Base-by-base conservation (phyloP, 2,888 invertebrate species). In the Tetropium fuscum region DNA sequence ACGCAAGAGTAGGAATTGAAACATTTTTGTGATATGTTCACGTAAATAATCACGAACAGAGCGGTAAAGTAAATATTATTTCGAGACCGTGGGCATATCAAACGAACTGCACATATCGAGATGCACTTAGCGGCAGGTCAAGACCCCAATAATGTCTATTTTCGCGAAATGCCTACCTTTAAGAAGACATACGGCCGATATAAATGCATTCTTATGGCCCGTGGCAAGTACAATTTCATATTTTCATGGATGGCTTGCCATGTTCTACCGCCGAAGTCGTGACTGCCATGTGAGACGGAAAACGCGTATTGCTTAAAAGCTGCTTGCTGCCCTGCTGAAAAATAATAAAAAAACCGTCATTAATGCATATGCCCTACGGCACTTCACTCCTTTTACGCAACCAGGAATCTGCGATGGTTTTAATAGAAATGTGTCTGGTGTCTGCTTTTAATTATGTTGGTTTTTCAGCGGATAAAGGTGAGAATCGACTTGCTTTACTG, bases 171-270 rank as follows among this genome's bases (percentile, higher is more conserved):
- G 41, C 36, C 19, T 48, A 43, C 53, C 45, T 54, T n/a, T 45
- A 58, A 49, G 54, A 45, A 57, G 44, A 49, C 63, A 49, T 53
- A 54, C 51, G 58, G 55, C 56, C 49, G 38, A 43, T 51, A 53
- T 56, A 58, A 56, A 54, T 58, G 51, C 53, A 61, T 65, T 53
- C 58, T 49, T 51, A 57, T 44, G 53, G 68, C 68, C 65, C 47
- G 19, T 55, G 63, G 71, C 71, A 47, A 61, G 66, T 66, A 69
- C 66, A 68, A 68, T 65, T 70, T 66, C 64, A 69, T 63, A 69
- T 70, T 71, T 71, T 70, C 71, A 70, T 66, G 68, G 70, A 69
- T 65, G 64, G 71, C 60, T 70, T 64, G 61, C 63, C 66, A 58
- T 66, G 64, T 67, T 67, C 63, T 62, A 63, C 62, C 59, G 62